phyloP scores from a whole-genome alignment of 2,113 vertebrate genomes.

The Pluvialis apricaria region DNA sequence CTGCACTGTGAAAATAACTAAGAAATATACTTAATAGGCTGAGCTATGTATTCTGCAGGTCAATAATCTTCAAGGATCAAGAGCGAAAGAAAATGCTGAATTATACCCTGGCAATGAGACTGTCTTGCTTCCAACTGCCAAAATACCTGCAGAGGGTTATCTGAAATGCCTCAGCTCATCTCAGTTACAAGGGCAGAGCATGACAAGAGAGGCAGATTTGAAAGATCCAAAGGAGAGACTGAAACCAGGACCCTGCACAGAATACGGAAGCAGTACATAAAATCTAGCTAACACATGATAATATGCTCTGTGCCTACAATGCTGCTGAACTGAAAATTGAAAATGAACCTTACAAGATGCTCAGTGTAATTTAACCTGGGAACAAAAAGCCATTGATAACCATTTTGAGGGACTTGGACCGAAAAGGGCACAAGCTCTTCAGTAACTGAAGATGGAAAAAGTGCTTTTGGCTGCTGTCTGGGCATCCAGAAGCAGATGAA shows the following conservation, averaged over 20 bases:
- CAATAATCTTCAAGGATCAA: neutral
- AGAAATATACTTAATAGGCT: neutral
- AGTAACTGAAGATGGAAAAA: neutral
- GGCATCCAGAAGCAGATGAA: neutral
- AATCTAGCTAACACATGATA: neutral
- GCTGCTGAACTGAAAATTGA: neutral
- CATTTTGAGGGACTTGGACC: neutral
- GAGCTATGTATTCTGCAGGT: neutral
- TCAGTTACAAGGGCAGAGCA: conserved; percentile 20
- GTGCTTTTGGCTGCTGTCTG: neutral
- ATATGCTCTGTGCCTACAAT: neutral
- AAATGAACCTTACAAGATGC: neutral
- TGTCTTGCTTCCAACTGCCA: neutral
- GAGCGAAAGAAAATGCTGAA: conserved; percentile 9
- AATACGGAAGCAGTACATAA: neutral
- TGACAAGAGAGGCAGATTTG: neutral
- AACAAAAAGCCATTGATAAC: neutral
- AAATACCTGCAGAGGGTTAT: neutral
- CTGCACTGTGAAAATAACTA: neutral
- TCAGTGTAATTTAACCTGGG: neutral
- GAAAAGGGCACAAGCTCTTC: neutral
- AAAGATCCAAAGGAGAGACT: conserved; percentile 3
- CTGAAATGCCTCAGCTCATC: conserved; percentile 15
- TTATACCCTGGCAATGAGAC: neutral
- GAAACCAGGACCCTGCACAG: neutral